A percentile compares a stretch with the other conserved stretches of the same genome.
Conservation (phyloP, 2,888 invertebrate genomes). For the Helobdella robusta region DNA sequence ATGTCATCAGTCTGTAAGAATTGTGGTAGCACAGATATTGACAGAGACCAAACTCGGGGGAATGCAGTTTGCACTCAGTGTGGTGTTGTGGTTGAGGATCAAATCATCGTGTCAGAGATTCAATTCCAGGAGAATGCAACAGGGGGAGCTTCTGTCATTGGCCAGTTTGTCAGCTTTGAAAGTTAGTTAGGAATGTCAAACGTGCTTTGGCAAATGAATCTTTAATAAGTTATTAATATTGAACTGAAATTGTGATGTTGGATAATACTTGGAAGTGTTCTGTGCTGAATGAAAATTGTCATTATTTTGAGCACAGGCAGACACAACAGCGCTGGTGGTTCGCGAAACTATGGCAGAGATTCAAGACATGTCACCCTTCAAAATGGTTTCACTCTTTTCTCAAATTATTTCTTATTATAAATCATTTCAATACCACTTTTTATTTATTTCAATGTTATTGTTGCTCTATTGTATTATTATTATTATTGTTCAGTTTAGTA, state of each 20-base stretch:
- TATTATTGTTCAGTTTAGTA: too few relatives aligned
- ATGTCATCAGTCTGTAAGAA: conserved; percentile 49
- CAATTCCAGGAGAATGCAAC: conserved; percentile 86
- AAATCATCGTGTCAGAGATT: conserved; percentile 88
- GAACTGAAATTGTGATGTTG: too few relatives aligned
- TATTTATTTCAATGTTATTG: too few relatives aligned
- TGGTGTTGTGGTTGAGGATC: conserved; percentile 89
- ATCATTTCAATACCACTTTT: too few relatives aligned
- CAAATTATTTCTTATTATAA: not conserved
- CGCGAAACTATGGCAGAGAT: conserved; percentile 53
- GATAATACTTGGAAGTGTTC: too few relatives aligned
- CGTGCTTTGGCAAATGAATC: too few relatives aligned
- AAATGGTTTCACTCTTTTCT: conserved; percentile 55
- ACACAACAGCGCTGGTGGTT: conserved; percentile 1
- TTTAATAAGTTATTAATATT: too few relatives aligned
- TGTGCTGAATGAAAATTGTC: too few relatives aligned
- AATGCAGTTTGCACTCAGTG: conserved; percentile 92
- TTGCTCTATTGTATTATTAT: too few relatives aligned
- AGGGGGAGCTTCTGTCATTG: conserved; percentile 76
- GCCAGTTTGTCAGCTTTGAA: conserved; percentile 84
- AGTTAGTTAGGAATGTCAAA: too few relatives aligned
- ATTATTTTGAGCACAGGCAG: not conserved
- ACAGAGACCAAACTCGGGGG: conserved; percentile 84
- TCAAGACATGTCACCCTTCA: conserved; percentile 82
- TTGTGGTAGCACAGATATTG: conserved; percentile 66